Evolutionary conservation across 2,888 invertebrate species (phyloP).

Genomic region (Amphimallon solstitiale): DNA sequence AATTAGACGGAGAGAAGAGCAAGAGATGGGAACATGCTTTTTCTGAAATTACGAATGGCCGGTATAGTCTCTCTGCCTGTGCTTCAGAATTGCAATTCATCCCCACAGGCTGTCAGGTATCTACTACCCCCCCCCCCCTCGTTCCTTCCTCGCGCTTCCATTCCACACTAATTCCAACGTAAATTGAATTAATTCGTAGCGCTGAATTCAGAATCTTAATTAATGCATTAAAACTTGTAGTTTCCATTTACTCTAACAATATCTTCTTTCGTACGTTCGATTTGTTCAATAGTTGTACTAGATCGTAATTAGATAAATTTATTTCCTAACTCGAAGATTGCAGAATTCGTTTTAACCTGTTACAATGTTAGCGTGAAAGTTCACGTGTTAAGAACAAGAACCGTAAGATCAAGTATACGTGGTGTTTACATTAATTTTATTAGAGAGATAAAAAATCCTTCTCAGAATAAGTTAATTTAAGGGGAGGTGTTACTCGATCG

Average conservation of each 20-base stretch:
- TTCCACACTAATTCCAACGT: conserved; percentile 43
- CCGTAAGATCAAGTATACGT: no score
- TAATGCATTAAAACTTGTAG: conserved; percentile 40
- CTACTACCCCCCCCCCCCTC: not conserved
- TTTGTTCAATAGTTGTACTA: not conserved
- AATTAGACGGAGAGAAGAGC: not conserved
- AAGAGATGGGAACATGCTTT: conserved; percentile 15
- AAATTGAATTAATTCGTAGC: conserved; percentile 45
- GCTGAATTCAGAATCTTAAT: conserved; percentile 42
- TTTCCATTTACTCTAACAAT: conserved; percentile 34
- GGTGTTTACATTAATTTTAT: no score
- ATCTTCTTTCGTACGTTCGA: conserved; percentile 14
- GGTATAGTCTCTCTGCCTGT: not conserved
- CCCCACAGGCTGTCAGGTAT: conserved; percentile 2
- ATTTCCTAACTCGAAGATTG: not conserved
- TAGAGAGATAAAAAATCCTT: no score
- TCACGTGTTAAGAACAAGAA: no score
- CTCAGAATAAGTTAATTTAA: no score
- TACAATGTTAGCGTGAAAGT: no score
- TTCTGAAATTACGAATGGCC: conserved; percentile 30
- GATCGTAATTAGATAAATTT: conserved; percentile 15
- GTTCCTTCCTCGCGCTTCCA: not conserved
- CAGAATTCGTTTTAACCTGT: no score
- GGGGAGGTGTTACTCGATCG: no score
- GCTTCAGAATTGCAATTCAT: conserved; percentile 28